phyloP scores from a whole-genome alignment of 2,888 invertebrate genomes.

The Diarsia mendica region DNA sequence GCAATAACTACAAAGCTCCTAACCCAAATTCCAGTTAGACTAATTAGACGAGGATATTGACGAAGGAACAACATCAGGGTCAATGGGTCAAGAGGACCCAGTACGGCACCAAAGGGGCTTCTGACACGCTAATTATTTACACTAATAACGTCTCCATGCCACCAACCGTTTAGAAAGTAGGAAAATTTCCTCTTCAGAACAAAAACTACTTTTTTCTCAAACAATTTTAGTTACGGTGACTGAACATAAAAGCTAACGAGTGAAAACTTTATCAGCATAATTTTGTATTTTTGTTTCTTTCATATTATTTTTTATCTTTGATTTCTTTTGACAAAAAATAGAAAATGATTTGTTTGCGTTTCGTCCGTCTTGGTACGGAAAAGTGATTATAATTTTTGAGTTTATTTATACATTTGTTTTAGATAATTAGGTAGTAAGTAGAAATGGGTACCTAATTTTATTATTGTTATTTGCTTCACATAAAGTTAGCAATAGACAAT shows the following conservation, averaged over 20 bases:
- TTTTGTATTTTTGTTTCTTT: background rate
- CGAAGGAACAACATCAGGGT: conserved; percentile 38
- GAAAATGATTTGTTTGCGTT: conserved; percentile 1
- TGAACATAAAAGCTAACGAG: conserved; percentile 42
- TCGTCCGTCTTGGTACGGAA: background rate
- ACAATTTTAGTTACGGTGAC: conserved; percentile 12
- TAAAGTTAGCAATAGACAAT: no score
- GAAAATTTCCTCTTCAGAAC: background rate
- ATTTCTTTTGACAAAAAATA: conserved; percentile 25
- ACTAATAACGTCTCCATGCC: conserved; percentile 2
- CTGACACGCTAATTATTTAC: conserved; percentile 39
- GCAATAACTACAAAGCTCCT: conserved; percentile 22
- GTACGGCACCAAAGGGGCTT: conserved; percentile 5
- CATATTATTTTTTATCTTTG: conserved; percentile 23
- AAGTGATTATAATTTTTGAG: conserved; percentile 3
- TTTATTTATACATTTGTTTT: conserved; percentile 14
- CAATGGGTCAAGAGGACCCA: conserved; percentile 30
- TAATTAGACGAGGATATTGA: conserved; percentile 51
- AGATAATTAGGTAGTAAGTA: no score
- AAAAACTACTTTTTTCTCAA: background rate
- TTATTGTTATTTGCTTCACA: no score
- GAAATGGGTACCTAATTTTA: no score
- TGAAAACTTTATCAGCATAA: conserved; percentile 20
- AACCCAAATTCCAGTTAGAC: conserved; percentile 22
- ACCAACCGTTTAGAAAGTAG: conserved; percentile 12